Base-by-base conservation (phyloP, 2,888 invertebrate genomes). In the Bellardia bayeri region DNA sequence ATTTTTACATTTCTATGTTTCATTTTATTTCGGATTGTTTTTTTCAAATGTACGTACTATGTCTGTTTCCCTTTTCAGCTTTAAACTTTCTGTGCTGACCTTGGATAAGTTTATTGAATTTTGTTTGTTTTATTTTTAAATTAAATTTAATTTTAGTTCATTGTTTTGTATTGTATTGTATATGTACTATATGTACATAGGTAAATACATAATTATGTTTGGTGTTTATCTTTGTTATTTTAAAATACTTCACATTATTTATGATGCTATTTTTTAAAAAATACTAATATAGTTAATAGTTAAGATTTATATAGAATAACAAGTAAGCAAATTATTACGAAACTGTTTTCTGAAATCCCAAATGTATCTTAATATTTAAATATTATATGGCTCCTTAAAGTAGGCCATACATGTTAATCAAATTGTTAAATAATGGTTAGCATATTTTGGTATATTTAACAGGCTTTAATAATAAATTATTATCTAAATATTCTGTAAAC, bases 81-180 rank as follows among this genome's bases (percentile, higher is more conserved):
- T 56, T 37, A 61, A 64, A 72, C 56, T 72, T 78, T 72, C 23
- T 37, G 45, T 72, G 37, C 16, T 61, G 63, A 68, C 85, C 76
- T 82, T 86, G 76, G 72, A 82, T 72, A 81, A 78, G 71, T 86
- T 82, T 78, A 71, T 78, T 82, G 69, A 64, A 42, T 75, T 76
- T 61, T 79, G 66, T 40, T 37, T 14, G 13, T 30, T 49, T 61
- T 72, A 45, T 71, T 63, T 71, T 51, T 23, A 56, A 54, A 63
- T 37, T 63, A 37, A 23, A 11, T 71, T 51, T 49, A 11, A 11
- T 42, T 9, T 45, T 75, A 45, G 58, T 61, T 74, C 58, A 63
- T 61, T 23, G 2, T 49, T 49, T 33, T 68, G 7, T 23, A 23
- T 1, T 23, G 23, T 23, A 23, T 1, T n/a, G n/a, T 23, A 30